Base-by-base conservation (phyloP, 2,113 vertebrate species). In the Perca flavescens region DNA sequence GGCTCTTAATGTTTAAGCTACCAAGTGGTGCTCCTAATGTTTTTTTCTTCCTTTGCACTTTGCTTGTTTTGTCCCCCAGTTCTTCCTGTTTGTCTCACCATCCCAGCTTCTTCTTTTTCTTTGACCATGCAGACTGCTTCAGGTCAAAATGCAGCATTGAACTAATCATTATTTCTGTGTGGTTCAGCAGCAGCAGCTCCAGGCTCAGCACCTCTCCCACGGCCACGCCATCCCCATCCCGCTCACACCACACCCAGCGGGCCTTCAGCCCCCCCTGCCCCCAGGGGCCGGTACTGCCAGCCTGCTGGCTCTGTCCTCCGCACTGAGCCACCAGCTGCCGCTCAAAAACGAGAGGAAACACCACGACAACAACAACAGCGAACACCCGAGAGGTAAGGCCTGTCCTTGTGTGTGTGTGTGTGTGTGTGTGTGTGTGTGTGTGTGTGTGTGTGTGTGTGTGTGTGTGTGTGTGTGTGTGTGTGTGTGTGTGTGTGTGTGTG, bases 331-430 rank as follows among this genome's bases (percentile, higher is more conserved):
- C 93, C 98, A 98, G 92, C 94, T 98, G 80, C 95, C 97, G 0
- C 97, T 98, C 86, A 99, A 99, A 94, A 97, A 99, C 0, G 98
- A 99, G 94, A 97, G 99, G 88, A 99, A 98, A 86, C 97, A 97
- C 82, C 97, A 97, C 1, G 97, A 99, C 58, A 88, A 81, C 31
- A 91, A 79, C 87, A 91, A 77, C 87, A 79, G 65, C 0, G 93
- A 93, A 15, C 93, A 94, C 70, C 69, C 84, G 6, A 90, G 89
- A 93, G 94, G 94, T 93, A 52, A 70, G 66, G 9, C 13, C 58
- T 3, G 6, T 49, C 47, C 31, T 70, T 17, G 31, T 68, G 2
- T 25, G 34, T 53, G 36, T 22, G 16, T 21, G 9, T 5, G 28
- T 56, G 50, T 43, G 7, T 15, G 15, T 62, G 46, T n/a, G 4